Percentiles rank a stretch among this genome's conserved stretches.
Evolutionary conservation across 2,113 vertebrate genomes (phyloP).

Genomic region (Xiphophorus maculatus): DNA sequence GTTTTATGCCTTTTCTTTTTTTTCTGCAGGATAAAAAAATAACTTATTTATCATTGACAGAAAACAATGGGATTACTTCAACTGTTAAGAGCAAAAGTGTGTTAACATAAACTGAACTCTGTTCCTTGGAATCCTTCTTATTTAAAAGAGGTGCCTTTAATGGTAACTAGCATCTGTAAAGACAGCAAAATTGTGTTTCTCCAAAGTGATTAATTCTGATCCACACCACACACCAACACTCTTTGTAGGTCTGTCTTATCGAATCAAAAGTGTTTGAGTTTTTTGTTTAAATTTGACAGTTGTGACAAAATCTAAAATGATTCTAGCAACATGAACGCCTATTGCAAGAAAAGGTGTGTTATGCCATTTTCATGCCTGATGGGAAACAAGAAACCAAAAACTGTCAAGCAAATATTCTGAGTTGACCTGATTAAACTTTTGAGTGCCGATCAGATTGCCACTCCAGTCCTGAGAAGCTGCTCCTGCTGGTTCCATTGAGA

Average conservation of each 20-base stretch:
- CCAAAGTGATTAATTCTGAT: neutral
- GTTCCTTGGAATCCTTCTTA: neutral
- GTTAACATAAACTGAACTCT: neutral
- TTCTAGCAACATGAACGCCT: neutral
- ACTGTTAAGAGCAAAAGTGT: neutral
- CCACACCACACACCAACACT: neutral
- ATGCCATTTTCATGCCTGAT: neutral
- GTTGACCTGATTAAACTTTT: constrained; percentile 6
- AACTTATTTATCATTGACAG: neutral
- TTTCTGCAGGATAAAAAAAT: neutral
- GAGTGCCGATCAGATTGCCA: constrained; percentile 16
- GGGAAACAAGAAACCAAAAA: neutral
- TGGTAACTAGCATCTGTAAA: neutral
- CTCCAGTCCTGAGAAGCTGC: constrained; percentile 7
- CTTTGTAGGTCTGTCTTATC: too few relatives aligned
- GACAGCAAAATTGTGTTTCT: neutral
- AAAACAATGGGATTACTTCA: constrained; percentile 3
- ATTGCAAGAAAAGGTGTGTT: neutral
- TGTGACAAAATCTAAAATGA: neutral
- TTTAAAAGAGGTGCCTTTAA: neutral
- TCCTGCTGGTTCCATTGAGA: constrained; percentile 9
- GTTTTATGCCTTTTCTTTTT: constrained; percentile 1
- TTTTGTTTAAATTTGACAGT: neutral
- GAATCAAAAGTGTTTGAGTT: neutral
- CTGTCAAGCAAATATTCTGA: neutral